Conservation (phyloP, 2,888 invertebrate species). For the Rhimphoctona megacephalus region DNA sequence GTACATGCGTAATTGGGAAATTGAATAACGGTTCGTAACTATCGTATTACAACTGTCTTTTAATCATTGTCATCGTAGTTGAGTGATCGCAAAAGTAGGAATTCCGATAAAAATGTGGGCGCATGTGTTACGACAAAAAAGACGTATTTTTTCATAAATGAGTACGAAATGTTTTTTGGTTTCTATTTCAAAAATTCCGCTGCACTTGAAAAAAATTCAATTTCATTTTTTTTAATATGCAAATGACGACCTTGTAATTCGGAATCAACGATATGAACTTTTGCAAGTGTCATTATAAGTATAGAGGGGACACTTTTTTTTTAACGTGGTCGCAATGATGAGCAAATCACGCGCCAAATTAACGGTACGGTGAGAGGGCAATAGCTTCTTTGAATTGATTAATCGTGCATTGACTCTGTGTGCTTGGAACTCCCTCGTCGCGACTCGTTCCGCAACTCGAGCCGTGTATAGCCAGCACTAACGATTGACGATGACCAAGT, state of each 20-base stretch:
- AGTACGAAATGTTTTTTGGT: not conserved
- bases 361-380: constrained; percentile 48
- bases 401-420: constrained; percentile 51
- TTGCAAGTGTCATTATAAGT: not conserved
- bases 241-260: not conserved
- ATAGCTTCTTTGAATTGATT: constrained; percentile 57
- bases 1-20: constrained; percentile 52
- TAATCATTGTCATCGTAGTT: constrained; percentile 3
- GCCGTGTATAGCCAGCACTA: not conserved
- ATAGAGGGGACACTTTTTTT: not conserved
- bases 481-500: constrained; percentile 12
- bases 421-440: constrained; percentile 22
- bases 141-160: not conserved
- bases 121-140: not conserved
- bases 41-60: not conserved
- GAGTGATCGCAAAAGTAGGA: constrained; percentile 1
- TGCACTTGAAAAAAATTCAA: too few relatives aligned
- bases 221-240: too few relatives aligned
- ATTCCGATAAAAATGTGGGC: not conserved
- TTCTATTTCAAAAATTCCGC: too few relatives aligned
- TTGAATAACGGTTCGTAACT: constrained; percentile 56
- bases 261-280: not conserved
- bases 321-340: constrained; percentile 15
- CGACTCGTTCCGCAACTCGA: constrained; percentile 33
- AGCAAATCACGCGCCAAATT: constrained; percentile 54